Percentiles rank a stretch among this genome's conserved stretches.
Evolutionary conservation across 2,113 vertebrate species (phyloP).

Genomic region (Crotalus horridus): DNA sequence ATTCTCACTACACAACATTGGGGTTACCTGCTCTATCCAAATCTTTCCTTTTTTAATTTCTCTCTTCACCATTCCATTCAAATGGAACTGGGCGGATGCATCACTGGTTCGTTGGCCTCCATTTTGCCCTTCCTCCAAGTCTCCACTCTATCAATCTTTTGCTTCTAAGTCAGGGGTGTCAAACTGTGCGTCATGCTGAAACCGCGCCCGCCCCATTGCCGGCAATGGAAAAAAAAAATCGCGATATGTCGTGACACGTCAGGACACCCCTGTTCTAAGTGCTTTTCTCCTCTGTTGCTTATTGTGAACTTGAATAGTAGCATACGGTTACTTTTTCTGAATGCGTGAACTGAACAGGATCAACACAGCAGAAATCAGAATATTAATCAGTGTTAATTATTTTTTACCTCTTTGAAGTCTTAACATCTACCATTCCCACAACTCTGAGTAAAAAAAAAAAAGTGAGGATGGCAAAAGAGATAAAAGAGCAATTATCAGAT

Average conservation of each 20-base stretch:
- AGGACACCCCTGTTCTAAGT: neutral
- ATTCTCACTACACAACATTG: no score
- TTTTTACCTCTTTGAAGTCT: neutral
- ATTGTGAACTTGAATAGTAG: neutral
- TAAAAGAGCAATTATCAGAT: neutral
- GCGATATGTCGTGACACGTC: no score
- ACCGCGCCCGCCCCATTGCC: no score
- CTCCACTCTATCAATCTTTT: neutral
- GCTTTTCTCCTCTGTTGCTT: neutral
- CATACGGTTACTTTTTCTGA: neutral
- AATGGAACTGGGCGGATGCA: neutral
- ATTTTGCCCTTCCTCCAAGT: neutral
- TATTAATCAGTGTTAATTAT: neutral
- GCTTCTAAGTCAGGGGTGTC: neutral
- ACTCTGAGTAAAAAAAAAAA: neutral
- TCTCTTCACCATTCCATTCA: neutral
- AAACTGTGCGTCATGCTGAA: no score
- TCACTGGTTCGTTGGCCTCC: neutral
- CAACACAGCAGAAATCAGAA: neutral
- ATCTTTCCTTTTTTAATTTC: neutral
- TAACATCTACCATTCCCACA: neutral
- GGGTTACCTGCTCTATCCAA: neutral
- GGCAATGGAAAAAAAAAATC: no score
- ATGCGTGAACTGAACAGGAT: neutral
- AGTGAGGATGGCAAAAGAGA: neutral